Evolutionary conservation across 2,113 vertebrate genomes (phyloP), one percentile per base, ranked within the genome.

Genomic region (Rhea pennata): DNA sequence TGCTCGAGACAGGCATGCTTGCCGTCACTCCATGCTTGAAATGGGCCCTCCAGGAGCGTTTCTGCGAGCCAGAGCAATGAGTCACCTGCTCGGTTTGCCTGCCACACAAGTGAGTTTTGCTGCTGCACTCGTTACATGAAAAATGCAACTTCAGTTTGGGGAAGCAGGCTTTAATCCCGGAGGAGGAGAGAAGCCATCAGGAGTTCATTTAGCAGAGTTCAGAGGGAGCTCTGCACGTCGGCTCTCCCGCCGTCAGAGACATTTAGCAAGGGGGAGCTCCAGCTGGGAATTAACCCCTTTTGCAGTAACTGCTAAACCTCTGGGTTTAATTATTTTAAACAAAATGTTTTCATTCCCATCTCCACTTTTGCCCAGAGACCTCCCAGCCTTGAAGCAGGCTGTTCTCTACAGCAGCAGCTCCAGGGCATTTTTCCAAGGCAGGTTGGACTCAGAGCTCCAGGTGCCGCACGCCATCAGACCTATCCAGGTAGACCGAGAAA

Each of bases 211-310:
- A 76, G 48, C 16, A 6, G 64, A 56, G 85, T 29, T 79, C 2
- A 0, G 15, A 1, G 2, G 67, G 53, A 90, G 67, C 5, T 5
- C 82, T 72, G 48, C 39, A 2, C 19, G 39, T 56, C 10, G 0
- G 71, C 75, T 88, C 75, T 85, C 88, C 85, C 0, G 0, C 56
- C 71, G 69, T 70, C 94, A 14, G 54, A 70, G 66, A 72, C 4
- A 6, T 66, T 78, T 61, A 82, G 74, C 31, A 58, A 87, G 53
- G 78, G 44, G 39, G n/a, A 90, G 23, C 62, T 79, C 71, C 82
- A 85, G 4, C 6, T 75, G 71, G 79, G 92, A 96, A 83, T 88
- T 82, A 93, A 85, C 85, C 82, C 62, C 78, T 79, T 82, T 92
- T 83, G 56, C 75, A 83, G 66, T 61, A 58, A 64, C n/a, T 79